These are phyloP conservation scores for Hemicordylus capensis DNA, from an alignment of 2,113 vertebrate species.

Conservation along the genomic window DNA sequence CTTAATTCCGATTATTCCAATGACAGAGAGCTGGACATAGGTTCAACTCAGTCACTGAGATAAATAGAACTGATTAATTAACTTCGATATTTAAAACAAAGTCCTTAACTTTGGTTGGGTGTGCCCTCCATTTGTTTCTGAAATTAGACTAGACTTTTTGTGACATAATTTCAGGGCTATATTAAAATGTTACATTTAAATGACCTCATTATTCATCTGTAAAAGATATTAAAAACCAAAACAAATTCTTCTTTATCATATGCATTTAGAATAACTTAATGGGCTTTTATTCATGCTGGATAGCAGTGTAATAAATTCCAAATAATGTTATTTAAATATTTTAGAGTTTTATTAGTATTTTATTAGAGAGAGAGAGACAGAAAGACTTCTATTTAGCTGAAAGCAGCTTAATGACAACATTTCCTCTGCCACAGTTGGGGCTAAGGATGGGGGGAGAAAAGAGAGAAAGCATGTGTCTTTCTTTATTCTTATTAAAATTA, in stretches of 20 bases:
- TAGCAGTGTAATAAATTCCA: slow-evolving; percentile 70
- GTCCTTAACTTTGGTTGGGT: not conserved
- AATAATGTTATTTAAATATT: slow-evolving; percentile 78
- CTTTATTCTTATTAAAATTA: slow-evolving; percentile 78
- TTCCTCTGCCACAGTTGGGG: slow-evolving; percentile 60
- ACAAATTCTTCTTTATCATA: slow-evolving; percentile 61
- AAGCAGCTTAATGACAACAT: slow-evolving; percentile 77
- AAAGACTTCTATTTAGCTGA: slow-evolving; percentile 75
- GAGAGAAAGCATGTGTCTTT: slow-evolving; percentile 62
- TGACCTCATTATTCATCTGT: slow-evolving; percentile 57
- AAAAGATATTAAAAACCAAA: slow-evolving; percentile 62
- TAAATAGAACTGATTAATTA: not conserved
- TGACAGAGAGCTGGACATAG: not conserved
- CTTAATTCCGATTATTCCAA: not conserved
- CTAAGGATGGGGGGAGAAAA: not conserved
- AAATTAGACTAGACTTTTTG: slow-evolving; percentile 39
- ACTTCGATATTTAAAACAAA: not conserved
- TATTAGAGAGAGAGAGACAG: slow-evolving; percentile 18
- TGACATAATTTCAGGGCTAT: slow-evolving; percentile 52
- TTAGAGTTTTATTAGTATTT: slow-evolving; percentile 75
- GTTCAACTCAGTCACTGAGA: not conserved
- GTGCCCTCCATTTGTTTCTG: not conserved
- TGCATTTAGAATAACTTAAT: slow-evolving; percentile 69
- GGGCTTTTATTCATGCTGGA: slow-evolving; percentile 53
- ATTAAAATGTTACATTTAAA: slow-evolving; percentile 62